Conservation (phyloP, 2,888 invertebrate species). For the Crematogaster levior region DNA sequence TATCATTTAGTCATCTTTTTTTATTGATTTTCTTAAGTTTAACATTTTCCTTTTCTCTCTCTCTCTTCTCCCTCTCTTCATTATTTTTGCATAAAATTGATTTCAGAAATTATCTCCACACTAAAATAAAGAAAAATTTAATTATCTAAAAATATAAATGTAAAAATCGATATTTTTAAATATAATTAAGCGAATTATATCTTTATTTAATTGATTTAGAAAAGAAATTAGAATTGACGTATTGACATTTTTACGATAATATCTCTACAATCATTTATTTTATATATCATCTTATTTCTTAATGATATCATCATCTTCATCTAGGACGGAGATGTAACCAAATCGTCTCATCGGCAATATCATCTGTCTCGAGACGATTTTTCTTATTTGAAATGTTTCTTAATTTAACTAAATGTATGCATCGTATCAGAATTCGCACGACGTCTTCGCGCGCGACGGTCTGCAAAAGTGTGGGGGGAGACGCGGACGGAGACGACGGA, state of each 20-base stretch:
- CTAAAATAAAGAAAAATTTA: background rate
- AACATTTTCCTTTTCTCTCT: too few species aligned
- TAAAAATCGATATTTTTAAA: background rate
- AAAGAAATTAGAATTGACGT: background rate
- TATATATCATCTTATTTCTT: background rate
- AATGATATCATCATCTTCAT: too few species aligned
- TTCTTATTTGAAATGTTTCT: slow-evolving; percentile 19
- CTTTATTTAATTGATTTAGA: background rate
- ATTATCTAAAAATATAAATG: background rate
- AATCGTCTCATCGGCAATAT: slow-evolving; percentile 10
- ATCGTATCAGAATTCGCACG: slow-evolving; percentile 45
- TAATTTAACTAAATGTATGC: slow-evolving; percentile 55
- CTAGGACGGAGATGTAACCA: too few species aligned
- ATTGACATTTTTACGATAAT: background rate
- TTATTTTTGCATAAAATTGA: background rate
- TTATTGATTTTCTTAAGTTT: background rate
- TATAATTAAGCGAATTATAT: background rate
- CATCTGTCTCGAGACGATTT: background rate
- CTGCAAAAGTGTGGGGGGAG: slow-evolving; percentile 24
- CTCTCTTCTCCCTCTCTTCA: background rate
- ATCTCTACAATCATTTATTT: background rate
- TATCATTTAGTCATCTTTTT: background rate
- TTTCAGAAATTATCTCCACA: background rate
- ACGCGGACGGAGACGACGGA: slow-evolving; percentile 6
- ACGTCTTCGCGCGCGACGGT: slow-evolving; percentile 36